Percentiles rank a stretch among this genome's conserved stretches.
Evolutionary conservation across 2,797 vertebrate species (phyloP).

Genomic region (Xiphophorus birchmanni): DNA sequence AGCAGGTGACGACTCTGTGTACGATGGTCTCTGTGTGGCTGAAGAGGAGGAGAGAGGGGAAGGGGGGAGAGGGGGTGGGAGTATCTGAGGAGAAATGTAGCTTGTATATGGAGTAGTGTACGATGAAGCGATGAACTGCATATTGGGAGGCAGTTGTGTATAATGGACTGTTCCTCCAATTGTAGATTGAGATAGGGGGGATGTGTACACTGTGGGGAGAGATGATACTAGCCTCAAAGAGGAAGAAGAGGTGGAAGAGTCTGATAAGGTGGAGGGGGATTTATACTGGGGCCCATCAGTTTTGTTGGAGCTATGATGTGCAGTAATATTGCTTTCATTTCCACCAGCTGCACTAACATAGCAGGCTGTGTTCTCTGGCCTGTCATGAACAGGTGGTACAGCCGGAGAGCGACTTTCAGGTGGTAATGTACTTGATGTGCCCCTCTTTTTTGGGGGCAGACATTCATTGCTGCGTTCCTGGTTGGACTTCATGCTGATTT

Average conservation of each 20-base stretch:
- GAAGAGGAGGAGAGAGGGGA: constrained; percentile 83
- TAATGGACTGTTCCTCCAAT: constrained; percentile 88
- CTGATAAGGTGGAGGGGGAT: constrained; percentile 83
- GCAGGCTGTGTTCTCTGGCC: constrained; percentile 91
- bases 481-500: constrained; percentile 93
- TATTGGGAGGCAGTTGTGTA: constrained; percentile 89
- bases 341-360: constrained; percentile 84
- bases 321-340: constrained; percentile 76
- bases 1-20: constrained; percentile 51
- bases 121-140: constrained; percentile 93
- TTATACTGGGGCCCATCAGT: constrained; percentile 87
- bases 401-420: constrained; percentile 84
- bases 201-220: constrained; percentile 87
- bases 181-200: constrained; percentile 84
- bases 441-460: constrained; percentile 98
- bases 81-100: constrained; percentile 92
- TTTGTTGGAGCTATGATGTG: constrained; percentile 73
- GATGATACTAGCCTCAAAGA: constrained; percentile 84
- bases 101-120: constrained; percentile 89
- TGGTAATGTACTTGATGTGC: constrained; percentile 88
- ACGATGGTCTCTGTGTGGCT: constrained; percentile 81
- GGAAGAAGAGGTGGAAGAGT: constrained; percentile 77
- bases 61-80: constrained; percentile 86
- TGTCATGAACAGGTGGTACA: constrained; percentile 84
- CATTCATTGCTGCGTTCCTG: constrained; percentile 99